These are phyloP conservation scores for Pangasianodon hypophthalmus DNA, from an alignment of 2,113 vertebrate species.

Conservation along the genomic window DNA sequence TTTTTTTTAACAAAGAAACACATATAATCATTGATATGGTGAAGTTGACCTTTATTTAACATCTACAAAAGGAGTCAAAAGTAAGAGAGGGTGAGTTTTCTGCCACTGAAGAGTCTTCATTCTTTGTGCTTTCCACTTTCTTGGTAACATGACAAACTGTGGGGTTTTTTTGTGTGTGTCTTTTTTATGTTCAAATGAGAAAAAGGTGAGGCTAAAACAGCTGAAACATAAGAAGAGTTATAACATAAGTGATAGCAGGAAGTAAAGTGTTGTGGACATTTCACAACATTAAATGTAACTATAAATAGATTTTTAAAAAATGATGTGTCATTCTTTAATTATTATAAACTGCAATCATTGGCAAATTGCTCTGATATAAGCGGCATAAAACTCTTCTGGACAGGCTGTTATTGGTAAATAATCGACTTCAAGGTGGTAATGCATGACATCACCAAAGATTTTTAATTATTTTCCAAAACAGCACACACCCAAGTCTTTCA, in stretches of 20 bases:
- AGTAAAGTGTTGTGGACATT: not conserved
- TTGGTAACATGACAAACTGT: not conserved
- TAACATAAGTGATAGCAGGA: no score
- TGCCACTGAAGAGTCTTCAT: no score
- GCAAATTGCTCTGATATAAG: not conserved
- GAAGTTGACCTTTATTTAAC: not conserved
- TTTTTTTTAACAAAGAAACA: not conserved
- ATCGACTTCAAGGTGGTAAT: not conserved
- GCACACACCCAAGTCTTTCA: not conserved
- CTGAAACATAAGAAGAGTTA: no score
- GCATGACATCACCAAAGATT: not conserved
- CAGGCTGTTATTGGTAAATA: not conserved
- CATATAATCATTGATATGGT: not conserved
- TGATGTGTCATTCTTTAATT: no score
- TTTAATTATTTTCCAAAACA: not conserved
- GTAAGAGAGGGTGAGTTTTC: no score
- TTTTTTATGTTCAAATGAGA: not conserved
- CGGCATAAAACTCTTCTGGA: not conserved
- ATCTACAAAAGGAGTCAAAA: no score
- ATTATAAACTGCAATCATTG: not conserved
- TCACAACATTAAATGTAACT: no score
- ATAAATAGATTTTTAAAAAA: no score
- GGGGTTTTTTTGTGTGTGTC: not conserved
- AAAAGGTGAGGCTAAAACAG: not conserved
- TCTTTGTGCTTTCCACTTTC: not conserved